Evolutionary conservation across 1,140 invertebrate genomes (phyloP), one percentile per base, ranked within the genome.

Genomic region (Leptinotarsa defecta): DNA sequence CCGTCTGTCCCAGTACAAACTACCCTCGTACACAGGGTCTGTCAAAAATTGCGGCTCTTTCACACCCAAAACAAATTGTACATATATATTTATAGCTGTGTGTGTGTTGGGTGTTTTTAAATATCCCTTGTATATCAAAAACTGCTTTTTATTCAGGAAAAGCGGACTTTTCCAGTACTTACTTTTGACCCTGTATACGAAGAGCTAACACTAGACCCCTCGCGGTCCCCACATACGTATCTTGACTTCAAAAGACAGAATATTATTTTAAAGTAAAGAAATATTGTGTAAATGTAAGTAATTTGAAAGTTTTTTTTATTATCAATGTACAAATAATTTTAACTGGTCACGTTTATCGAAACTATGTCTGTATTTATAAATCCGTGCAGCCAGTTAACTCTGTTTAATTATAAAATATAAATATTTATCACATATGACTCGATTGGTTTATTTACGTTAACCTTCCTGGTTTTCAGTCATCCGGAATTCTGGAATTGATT

Each of bases 391-490:
- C 84, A 85, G 83, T 85, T 85, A 83, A 83, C 78, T 83, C 82
- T 84, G 84, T 85, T 85, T 85, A 85, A 85, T 83, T 83, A 85
- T 84, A 82, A 85, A 85, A 85, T 84, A 85, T 85, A 85, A 84
- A 83, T 84, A 84, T 85, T 85, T 85, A 85, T 85, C 84, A 83
- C 84, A 84, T 82, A 81, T 67, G 75, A 74, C 48, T 75, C 74
- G 69, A 91, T 88, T 77, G 22, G 52, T 63, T 77, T 73, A 68
- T 73, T 75, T 77, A 64, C 49, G 63, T 0, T 15, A 19, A 22
- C 20, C 63, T 57, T 57, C 52, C 52, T 57, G 52, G 52, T 17
- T 57, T 57, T 19, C 52, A 57, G 15, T 17, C 15, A 57, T 57
- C 13, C 52, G 15, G 15, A 57, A 57, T n/a, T 57, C 52, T 19